A percentile compares a stretch with the other conserved stretches of the same genome.
phyloP scores from a whole-genome alignment of 1,140 invertebrate species.

The Bicyclus anynana region DNA sequence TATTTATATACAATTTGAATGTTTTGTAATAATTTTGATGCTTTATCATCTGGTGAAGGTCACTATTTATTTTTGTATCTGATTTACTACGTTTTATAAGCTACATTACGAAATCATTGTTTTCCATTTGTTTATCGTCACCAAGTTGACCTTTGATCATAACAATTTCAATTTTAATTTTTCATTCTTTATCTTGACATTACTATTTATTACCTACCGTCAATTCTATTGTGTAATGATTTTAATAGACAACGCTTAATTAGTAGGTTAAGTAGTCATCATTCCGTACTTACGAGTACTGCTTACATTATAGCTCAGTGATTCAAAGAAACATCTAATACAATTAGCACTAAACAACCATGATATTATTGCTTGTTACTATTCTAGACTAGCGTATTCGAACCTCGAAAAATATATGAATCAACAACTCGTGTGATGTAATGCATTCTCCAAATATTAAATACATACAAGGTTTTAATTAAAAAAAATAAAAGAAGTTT shows the following conservation, averaged over 20 bases:
- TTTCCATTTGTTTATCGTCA: background rate
- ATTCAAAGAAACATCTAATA: too few relatives aligned
- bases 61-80: background rate
- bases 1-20: background rate
- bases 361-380: background rate
- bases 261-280: background rate
- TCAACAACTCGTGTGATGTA: background rate
- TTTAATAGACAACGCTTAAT: background rate
- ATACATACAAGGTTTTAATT: background rate
- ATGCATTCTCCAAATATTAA: background rate
- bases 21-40: background rate
- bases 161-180: background rate
- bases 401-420: background rate
- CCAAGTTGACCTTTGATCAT: background rate
- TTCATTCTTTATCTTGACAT: background rate
- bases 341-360: too few relatives aligned
- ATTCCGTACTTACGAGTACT: too few relatives aligned
- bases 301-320: too few relatives aligned
- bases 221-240: background rate
- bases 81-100: background rate
- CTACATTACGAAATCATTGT: background rate
- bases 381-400: background rate
- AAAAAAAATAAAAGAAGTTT: background rate
- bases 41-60: background rate
- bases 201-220: background rate